Evolutionary conservation across 2,888 invertebrate genomes (phyloP), one percentile per base, ranked within the genome.

Genomic region (Neoscelio sp.): DNA sequence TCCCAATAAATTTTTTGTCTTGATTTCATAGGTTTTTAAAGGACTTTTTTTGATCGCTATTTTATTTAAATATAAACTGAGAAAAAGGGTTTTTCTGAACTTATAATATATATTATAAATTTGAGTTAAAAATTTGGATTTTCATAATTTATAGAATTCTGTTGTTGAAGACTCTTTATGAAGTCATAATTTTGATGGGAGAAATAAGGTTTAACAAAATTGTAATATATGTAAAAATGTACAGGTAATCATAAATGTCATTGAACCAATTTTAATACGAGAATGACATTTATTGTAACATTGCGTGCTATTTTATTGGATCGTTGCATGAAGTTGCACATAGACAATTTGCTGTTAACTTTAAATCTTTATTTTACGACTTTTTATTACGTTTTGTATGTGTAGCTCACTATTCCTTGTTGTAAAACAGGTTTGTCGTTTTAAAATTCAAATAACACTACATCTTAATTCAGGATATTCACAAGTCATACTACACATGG

Each of bases 201-300:
- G n/a, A n/a, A n/a, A n/a, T n/a, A n/a, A n/a, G n/a, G n/a, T n/a
- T n/a, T n/a, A n/a, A n/a, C n/a, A n/a, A n/a, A n/a, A n/a, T n/a
- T n/a, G n/a, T n/a, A 17, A n/a, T 10, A 7, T 12, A 7, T 33
- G 13, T 13, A 33, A 12, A 54, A 18, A 8, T 54, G 6, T 20
- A 1, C 8, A 6, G 12, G 8, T 15, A 20, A 6, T 52, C 18
- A 17, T 40, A 17, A 20, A 48, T 50, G 13, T 20, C 7, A 33
- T 42, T 33, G 35, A 62, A 44, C 33, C 35, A 54, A 42, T 33
- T 71, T 60, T 26, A 44, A 52, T 44, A 26, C 40, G 10, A 40
- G 20, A 44, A 71, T 46, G 62, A 54, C 71, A 62, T 71, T 71
- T 62, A 62, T 54, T 71, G 52, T 52, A 71, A 62, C 23, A 35